Evolutionary conservation across 2,113 vertebrate genomes (phyloP), one percentile per base, ranked within the genome.

Genomic region (Acanthochromis polyacanthus): DNA sequence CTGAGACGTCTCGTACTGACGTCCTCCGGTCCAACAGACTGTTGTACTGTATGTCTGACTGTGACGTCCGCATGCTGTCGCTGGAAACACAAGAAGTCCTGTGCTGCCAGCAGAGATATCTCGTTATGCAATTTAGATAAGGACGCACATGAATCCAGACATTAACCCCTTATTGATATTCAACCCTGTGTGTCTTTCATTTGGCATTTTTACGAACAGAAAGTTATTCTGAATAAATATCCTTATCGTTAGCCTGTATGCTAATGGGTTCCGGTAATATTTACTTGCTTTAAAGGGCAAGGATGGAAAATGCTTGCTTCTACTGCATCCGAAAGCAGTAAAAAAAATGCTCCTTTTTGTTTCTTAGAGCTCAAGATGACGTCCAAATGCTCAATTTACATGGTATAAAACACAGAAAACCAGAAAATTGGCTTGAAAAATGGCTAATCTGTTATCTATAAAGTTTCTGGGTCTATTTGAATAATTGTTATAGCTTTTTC

Each of bases 11-110:
- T 10, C 14, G 11, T 5, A 10, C 1, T 63, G 63, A 56, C 63
- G 50, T 65, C 53, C 11, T n/a, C 60, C 51, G 12, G 55, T 48
- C 62, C 10, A n/a, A 30, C 80, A 61, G 67, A 56, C 20, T 11
- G 10, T 65, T n/a, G 52, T 32, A 40, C 56, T 68, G 56, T 62
- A 50, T 4, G 1, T 30, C 43, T n/a, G 62, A 15, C 55, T 11
- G 46, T 89, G 87, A 88, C 71, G 87, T 85, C 71, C 40, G 40
- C 12, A 73, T 0, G 22, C 59, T 45, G 55, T 22, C 0, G 55
- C 25, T 0, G 76, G 50, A 56, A 75, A 90, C 84, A 90, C 77
- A 84, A 10, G 65, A 71, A 22, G 68, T 75, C 15, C 75, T 91
- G 43, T 92, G 20, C 57, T 12, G 46, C 62, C 10, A 14, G 38